Base-by-base conservation (phyloP, 2,113 vertebrate genomes). In the Rutilus rutilus region DNA sequence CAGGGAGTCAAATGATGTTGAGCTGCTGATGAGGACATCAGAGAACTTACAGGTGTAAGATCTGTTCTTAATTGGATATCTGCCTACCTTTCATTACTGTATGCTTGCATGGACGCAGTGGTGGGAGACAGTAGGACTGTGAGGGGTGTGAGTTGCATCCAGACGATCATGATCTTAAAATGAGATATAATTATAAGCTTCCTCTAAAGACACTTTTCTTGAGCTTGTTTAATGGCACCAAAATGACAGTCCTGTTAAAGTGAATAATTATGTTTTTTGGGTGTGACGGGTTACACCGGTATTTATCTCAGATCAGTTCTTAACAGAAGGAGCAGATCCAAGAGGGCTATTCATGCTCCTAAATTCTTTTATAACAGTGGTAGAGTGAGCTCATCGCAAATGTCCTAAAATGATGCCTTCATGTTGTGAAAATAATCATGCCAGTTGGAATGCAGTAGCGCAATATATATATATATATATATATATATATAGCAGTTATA, bases 1-100 rank as follows among this genome's bases (percentile, higher is more conserved):
- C 86, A 85, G 84, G 85, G 93, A 92, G 94, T 94, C 91, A 90
- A 92, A 90, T 93, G 93, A 93, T 90, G 19, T 83, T 86, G 88
- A 91, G 91, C 83, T 69, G 87, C 86, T 85, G 88, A 90, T 90
- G 91, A 93, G 85, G 91, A 89, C 86, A 88, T 71, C 86, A 86
- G 88, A 91, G 86, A 90, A 89, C 90, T 90, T 90, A 90, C 82
- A 92, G 71, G 83, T 88, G 86, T 87, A 84, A 91, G 87, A 86
- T 84, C 1, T 85, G 65, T 87, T 52, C 84, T 88, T 88, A 83
- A 87, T 80, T 54, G 60, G 71, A 82, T 85, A 86, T 86, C 75
- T 90, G 9, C 15, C 85, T 87, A 69, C 30, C 4, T 76, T 75
- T 90, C 77, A 83, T 57, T 78, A 83, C 78, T 47, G 50, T 36